These are phyloP conservation scores for Coenobita brevimanus DNA, from an alignment of 1,140 invertebrate species.

Conservation along the genomic window DNA sequence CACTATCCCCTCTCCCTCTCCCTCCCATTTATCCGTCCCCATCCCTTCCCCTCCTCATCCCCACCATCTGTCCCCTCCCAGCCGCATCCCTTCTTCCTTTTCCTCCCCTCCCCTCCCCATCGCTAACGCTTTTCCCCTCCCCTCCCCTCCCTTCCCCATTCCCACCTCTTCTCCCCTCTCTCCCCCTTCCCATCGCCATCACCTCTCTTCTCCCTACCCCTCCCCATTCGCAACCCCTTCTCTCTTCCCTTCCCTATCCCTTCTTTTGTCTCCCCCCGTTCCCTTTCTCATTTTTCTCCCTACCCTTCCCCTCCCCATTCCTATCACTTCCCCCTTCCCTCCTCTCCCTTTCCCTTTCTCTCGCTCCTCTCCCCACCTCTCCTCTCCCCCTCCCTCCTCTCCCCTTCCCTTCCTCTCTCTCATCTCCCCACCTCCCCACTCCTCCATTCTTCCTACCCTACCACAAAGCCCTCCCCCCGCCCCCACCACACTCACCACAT, in stretches of 20 bases:
- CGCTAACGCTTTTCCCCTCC: neutral
- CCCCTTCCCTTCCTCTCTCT: neutral
- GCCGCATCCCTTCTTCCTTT: neutral
- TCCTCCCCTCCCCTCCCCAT: neutral
- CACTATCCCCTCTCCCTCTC: too few relatives aligned
- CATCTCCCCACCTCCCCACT: neutral
- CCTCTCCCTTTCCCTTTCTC: neutral
- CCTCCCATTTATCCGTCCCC: neutral
- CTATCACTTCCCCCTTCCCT: neutral
- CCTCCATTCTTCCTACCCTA: too few relatives aligned
- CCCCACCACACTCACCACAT: conserved; percentile 49
- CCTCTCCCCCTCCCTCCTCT: neutral
- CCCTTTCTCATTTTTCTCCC: neutral
- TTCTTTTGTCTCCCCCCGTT: neutral
- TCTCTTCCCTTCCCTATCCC: neutral
- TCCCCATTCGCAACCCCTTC: too few relatives aligned
- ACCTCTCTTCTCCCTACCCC: too few relatives aligned
- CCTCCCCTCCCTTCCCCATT: neutral
- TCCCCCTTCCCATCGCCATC: too few relatives aligned
- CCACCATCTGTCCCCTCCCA: too few relatives aligned
- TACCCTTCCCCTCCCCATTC: neutral
- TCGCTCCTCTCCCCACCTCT: neutral
- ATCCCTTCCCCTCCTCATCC: neutral
- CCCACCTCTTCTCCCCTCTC: neutral
- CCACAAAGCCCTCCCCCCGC: neutral